Evolutionary conservation across 1,140 invertebrate species (phyloP), one percentile per base, ranked within the genome.

Genomic region (Calycopis cecrops): DNA sequence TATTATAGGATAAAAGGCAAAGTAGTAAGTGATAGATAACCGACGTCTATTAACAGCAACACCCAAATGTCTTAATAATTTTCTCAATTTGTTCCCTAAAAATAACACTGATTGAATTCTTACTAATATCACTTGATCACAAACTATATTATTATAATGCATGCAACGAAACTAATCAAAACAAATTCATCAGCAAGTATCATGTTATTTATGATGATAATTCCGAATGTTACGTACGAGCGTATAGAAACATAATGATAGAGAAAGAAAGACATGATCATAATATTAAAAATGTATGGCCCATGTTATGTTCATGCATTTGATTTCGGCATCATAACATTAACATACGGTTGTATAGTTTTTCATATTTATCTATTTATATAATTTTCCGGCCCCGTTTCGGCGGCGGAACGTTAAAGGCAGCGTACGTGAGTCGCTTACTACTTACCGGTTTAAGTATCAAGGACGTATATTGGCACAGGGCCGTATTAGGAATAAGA

Each of bases 321-420:
- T 69, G 55, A 73, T 73, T 73, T 65, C 59, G 54, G 59, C 59
- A 60, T 55, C 67, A 68, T 63, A 59, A 62, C 62, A 74, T 69
- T 73, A 69, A 60, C 67, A 69, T 71, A 60, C 59, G 61, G 63
- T 61, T 59, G 55, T 69, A 59, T 63, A 56, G 60, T 60, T 57
- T 50, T 55, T 55, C 58, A 63, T 69, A 65, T 67, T 67, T 69
- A 69, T 69, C 62, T 68, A 68, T 72, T 75, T 75, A 67, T 72
- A 65, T 70, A 67, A 69, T 71, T 76, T 52, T 50, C 48, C 55
- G 58, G 55, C 40, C 57, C 52, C 65, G 63, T 62, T 59, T 58
- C 62, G 65, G 18, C 62, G 66, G 52, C 65, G 58, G 54, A 65
- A 63, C 64, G 64, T 58, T 64, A 61, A 63, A 55, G 66, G 55